Evolutionary conservation across 2,797 vertebrate genomes (phyloP), one percentile per base, ranked within the genome.

Genomic region (Etheostoma nigrum): DNA sequence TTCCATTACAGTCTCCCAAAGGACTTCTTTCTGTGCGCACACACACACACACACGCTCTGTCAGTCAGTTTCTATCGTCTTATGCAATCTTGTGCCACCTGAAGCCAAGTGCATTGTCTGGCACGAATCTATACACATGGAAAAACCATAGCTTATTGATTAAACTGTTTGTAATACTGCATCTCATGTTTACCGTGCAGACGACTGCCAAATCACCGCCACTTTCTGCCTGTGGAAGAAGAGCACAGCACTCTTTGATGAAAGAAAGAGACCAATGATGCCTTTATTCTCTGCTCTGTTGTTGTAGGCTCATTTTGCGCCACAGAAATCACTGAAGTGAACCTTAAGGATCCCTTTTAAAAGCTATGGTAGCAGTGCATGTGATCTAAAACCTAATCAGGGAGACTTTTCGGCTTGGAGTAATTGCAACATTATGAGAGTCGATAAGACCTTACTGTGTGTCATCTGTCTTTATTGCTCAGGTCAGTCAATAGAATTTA

Each of bases 401-500:
- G 42, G 76, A 88, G 75, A 76, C 59, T 61, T 82, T 89, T 87
- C 72, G 51, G 59, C 67, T 74, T 61, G 54, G 85, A 61, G 59
- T 81, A 81, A 90, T 77, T 83, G 81, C 79, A 77, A 76, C 79
- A 76, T 90, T 84, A 85, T 69, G 67, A 89, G 80, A 89, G 86
- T 92, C 81, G 60, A 92, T 91, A 83, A 86, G 78, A 89, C 61
- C 78, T 80, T 19, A 60, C 79, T 88, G 88, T 87, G 83, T 92
- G 77, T 85, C 83, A 89, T 91, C 81, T 93, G 85, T 88, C 84
- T 92, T 94, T 91, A 94, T 92, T 52, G 67, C 72, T 78, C 76
- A 78, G 85, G 87, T 92, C 89, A 81, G 79, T 92, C 91, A 80
- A 85, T 90, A 89, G 81, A 83, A 94, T 92, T 84, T 86, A 93